These are phyloP conservation scores for Sylvicapra grimmia DNA, from an alignment of 2,113 vertebrate genomes.

Conservation along the genomic window DNA sequence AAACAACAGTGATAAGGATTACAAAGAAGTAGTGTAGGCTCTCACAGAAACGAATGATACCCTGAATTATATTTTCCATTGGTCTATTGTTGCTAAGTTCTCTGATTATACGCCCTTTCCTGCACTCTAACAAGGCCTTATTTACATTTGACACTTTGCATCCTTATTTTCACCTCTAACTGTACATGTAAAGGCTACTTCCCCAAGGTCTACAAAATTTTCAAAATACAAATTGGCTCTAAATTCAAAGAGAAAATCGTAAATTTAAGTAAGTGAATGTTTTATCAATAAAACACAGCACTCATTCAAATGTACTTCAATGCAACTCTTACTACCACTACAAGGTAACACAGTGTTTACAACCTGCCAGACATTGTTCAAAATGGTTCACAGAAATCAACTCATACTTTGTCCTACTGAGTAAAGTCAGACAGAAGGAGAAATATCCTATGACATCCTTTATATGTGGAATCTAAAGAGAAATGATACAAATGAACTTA, in stretches of 20 bases:
- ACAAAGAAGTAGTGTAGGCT: neutral
- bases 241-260: neutral
- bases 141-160: neutral
- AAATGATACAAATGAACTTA: neutral
- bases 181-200: neutral
- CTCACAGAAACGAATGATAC: rapidly evolving
- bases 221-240: neutral
- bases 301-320: neutral
- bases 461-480: neutral
- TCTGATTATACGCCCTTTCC: neutral
- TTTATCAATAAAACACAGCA: neutral
- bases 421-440: neutral
- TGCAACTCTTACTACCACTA: neutral
- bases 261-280: neutral
- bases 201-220: neutral
- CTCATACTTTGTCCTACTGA: neutral
- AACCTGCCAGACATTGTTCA: neutral
- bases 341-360: neutral
- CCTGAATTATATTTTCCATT: neutral
- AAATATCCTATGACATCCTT: neutral
- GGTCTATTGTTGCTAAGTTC: neutral
- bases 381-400: neutral
- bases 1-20: neutral
- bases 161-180: neutral
- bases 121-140: neutral